Base-by-base conservation (phyloP, 1,140 invertebrate genomes). In the Ptiloglossa arizonensis region DNA sequence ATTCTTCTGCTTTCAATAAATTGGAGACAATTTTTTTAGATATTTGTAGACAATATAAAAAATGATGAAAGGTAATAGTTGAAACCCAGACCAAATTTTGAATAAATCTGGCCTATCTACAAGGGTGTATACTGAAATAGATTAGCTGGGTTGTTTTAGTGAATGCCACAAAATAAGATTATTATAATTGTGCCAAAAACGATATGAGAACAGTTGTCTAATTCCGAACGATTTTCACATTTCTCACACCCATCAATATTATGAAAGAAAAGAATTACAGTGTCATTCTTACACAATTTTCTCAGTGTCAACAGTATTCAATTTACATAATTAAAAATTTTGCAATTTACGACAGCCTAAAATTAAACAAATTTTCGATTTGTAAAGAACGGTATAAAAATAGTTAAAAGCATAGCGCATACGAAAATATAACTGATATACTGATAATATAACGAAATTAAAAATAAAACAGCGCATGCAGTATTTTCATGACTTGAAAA, bases 101-200 rank as follows among this genome's bases (percentile, higher is more conserved):
- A 46, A 73, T 69, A 81, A 69, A 62, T 76, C 64, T 81, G 67
- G 48, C 52, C 63, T 64, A 44, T 54, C 27, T 22, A 60, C 67
- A 63, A 69, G 75, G 59, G 62, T 79, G 66, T 70, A 86, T 88
- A 90, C 89, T 87, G 72, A 91, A 91, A 91, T 91, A 91, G 90
- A 91, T 81, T 80, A 88, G 87, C 88, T 86, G 71, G 76, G 69
- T 86, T 71, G 60, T 57, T 54, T 81, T 62, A 83, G 82, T 85
- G 80, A 88, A 83, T 80, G 68, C 72, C 60, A 83, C 41, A 71
- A 67, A 83, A 85, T 74, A 74, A 76, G 81, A 80, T 79, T 79
- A 79, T 88, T 87, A 87, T 83, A 86, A 90, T 90, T 89, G 85
- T 89, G 89, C 88, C 87, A 89, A 86, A 87, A 80, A 74, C 5